These are phyloP conservation scores for Aldabrachelys gigantea DNA, from an alignment of 2,113 vertebrate species.

Conservation along the genomic window DNA sequence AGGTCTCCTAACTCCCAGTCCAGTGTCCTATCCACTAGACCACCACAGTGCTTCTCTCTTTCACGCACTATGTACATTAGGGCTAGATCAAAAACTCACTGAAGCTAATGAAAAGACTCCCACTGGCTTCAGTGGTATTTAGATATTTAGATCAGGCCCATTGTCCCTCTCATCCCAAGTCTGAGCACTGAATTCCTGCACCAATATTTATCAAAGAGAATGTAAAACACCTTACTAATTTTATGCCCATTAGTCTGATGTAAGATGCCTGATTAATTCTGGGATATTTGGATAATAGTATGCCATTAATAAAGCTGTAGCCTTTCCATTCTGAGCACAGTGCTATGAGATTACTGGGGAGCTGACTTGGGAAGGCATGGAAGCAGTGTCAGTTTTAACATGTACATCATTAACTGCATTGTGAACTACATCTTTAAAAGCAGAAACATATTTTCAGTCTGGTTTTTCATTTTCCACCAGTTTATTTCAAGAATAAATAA, in stretches of 20 bases:
- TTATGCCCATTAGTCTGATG: slow-evolving; percentile 19
- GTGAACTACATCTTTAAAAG: background rate
- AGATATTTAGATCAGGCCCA: background rate
- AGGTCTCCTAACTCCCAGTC: background rate
- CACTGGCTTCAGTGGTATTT: background rate
- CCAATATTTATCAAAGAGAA: slow-evolving; percentile 11
- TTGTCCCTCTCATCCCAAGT: background rate
- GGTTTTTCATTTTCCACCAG: background rate
- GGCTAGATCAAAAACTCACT: background rate
- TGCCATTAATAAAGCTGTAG: slow-evolving; percentile 10
- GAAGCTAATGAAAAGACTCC: background rate
- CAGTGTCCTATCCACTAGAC: background rate
- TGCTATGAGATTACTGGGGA: background rate
- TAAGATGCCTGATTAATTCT: slow-evolving; percentile 33
- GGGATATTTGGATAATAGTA: background rate
- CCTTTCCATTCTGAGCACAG: background rate
- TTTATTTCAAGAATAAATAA: background rate
- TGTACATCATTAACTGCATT: slow-evolving; percentile 1
- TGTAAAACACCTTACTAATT: background rate
- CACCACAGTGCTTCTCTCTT: background rate
- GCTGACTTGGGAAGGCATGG: background rate
- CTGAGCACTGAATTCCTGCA: background rate
- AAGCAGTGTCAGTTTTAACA: slow-evolving; percentile 14
- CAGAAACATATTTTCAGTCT: slow-evolving; percentile 23
- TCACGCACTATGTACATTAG: background rate